phyloP scores from a whole-genome alignment of 2,888 invertebrate species.

The Cephus rjabovi region DNA sequence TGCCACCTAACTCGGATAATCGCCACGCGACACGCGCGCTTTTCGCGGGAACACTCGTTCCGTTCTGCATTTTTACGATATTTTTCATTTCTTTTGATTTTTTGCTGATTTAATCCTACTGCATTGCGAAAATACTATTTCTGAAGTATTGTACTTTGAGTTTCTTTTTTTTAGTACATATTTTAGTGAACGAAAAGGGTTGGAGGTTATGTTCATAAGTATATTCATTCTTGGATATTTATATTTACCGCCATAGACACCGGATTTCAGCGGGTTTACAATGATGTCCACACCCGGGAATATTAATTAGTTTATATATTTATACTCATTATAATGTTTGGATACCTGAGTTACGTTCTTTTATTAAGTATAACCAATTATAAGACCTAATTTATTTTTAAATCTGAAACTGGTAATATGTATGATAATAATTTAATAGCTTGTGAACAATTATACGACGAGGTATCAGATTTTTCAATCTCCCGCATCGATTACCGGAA shows the following conservation, averaged over 20 bases:
- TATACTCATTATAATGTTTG: background rate
- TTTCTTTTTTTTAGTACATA: constrained; percentile 22
- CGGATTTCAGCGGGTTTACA: background rate
- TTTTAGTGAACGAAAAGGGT: constrained; percentile 79
- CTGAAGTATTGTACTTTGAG: constrained; percentile 27
- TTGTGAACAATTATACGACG: no score
- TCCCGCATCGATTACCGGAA: no score
- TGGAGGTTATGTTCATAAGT: background rate
- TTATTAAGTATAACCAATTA: background rate
- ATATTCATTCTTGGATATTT: background rate
- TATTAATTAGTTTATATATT: background rate
- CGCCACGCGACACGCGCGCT: constrained; percentile 35
- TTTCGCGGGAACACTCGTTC: constrained; percentile 41
- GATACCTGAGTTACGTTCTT: background rate
- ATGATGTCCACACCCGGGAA: background rate
- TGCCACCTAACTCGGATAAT: constrained; percentile 39
- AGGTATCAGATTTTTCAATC: no score
- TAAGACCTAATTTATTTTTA: no score
- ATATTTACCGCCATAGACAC: background rate
- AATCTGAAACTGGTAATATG: no score
- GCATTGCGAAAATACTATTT: background rate
- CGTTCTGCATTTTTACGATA: background rate
- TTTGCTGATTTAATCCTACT: background rate
- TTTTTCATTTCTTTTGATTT: background rate
- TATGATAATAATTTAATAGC: no score